Conservation (phyloP, 2,797 vertebrate genomes). For the Melanotaenia boesemani region DNA sequence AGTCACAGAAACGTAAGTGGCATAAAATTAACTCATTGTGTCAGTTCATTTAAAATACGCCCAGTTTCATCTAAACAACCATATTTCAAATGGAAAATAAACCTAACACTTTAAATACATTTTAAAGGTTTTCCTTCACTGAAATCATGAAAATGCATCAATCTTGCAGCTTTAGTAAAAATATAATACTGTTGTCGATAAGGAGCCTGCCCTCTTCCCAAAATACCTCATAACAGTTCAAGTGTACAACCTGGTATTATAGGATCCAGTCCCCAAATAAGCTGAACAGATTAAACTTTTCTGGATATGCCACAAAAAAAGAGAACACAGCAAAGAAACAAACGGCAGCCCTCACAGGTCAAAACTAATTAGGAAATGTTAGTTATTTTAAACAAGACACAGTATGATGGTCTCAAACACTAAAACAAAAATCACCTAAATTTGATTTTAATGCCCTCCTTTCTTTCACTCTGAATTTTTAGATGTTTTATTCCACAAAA, state of each 20-base stretch:
- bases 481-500: constrained; percentile 25
- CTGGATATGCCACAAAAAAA: constrained; percentile 44
- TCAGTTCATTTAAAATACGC: constrained; percentile 34
- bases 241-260: constrained; percentile 43
- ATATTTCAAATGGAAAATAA: constrained; percentile 33
- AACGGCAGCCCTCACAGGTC: constrained; percentile 17
- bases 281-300: constrained; percentile 19
- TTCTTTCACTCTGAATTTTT: constrained; percentile 19
- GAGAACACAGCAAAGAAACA: constrained; percentile 23
- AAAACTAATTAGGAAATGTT: constrained; percentile 36
- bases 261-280: constrained; percentile 75
- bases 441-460: constrained; percentile 12
- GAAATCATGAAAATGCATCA: constrained; percentile 29
- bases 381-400: constrained; percentile 38
- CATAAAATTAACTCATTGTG: constrained; percentile 26
- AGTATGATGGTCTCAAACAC: constrained; percentile 28
- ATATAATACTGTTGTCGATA: constrained; percentile 50
- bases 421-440: constrained; percentile 28
- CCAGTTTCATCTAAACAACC: constrained; percentile 32
- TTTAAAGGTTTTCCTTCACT: constrained; percentile 31
- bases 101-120: constrained; percentile 21
- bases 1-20: constrained; percentile 20
- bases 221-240: constrained; percentile 47
- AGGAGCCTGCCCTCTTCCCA: constrained; percentile 73
- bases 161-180: constrained; percentile 46